Evolutionary conservation across 92 coral and sea anemone species (phyloP).

Genomic region (Zoanthus sansibaricus): DNA sequence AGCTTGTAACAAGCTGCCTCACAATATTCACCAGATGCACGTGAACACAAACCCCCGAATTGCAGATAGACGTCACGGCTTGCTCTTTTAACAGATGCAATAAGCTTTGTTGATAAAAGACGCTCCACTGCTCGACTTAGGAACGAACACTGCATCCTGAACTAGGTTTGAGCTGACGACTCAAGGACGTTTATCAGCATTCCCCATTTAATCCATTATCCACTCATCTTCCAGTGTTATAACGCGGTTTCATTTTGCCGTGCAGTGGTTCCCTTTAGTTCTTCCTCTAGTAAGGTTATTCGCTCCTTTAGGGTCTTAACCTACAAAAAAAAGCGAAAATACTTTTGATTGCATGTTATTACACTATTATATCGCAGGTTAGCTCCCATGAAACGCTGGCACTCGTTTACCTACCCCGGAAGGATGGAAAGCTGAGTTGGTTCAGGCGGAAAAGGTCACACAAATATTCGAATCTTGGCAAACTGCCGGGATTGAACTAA

Average conservation of each 20-base stretch:
- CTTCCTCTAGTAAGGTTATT: slow-evolving; percentile 79
- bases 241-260: slow-evolving; percentile 90
- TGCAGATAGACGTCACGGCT: not conserved
- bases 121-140: not conserved
- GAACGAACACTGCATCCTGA: not conserved
- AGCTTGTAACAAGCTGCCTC: not conserved
- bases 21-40: not conserved
- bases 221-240: slow-evolving; percentile 34
- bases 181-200: not conserved
- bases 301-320: slow-evolving; percentile 85
- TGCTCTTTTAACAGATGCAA: not conserved
- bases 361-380: no score
- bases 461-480: no score
- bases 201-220: not conserved
- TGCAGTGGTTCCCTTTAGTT: slow-evolving; percentile 59
- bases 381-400: no score
- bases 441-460: no score
- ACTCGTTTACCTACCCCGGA: no score
- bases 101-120: not conserved
- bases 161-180: not conserved
- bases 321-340: slow-evolving; percentile 30
- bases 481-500: no score
- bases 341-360: no score
- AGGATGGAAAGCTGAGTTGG: no score
- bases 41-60: not conserved